Evolutionary conservation across 2,888 invertebrate species (phyloP).

Genomic region (Chromoteleia sp.): DNA sequence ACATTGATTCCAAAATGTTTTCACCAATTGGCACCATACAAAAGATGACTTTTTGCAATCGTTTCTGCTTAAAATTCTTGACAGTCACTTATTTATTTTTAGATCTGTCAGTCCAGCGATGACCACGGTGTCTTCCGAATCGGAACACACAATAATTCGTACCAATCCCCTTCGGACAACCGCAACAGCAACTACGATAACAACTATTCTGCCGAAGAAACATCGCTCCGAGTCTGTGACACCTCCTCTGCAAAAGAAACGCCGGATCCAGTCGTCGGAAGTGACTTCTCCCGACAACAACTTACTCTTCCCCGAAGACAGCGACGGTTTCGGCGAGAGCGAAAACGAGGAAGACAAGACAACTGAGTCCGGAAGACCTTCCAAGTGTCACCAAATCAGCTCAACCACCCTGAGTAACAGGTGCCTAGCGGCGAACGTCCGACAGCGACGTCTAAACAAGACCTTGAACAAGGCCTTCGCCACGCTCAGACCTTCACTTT

Average conservation of each 20-base stretch:
- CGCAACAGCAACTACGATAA: constrained; percentile 48
- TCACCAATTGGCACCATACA: too few species aligned
- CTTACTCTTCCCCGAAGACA: constrained; percentile 82
- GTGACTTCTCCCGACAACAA: constrained; percentile 45
- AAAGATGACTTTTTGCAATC: too few species aligned
- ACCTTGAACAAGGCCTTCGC: constrained; percentile 97
- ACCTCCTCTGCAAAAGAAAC: constrained; percentile 60
- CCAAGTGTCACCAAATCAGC: constrained; percentile 87
- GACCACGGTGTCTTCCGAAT: constrained; percentile 79
- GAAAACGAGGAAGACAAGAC: constrained; percentile 72
- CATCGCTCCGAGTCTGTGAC: constrained; percentile 43
- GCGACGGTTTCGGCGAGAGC: constrained; percentile 76
- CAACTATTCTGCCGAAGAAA: constrained; percentile 32
- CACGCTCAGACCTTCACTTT: constrained; percentile 94
- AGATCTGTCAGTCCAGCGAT: constrained; percentile 82
- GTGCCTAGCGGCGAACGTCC: constrained; percentile 95
- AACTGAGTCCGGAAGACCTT: constrained; percentile 43
- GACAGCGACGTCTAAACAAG: constrained; percentile 96
- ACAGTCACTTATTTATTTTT: not conserved
- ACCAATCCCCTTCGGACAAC: constrained; percentile 65
- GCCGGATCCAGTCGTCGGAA: constrained; percentile 41
- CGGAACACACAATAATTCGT: constrained; percentile 73
- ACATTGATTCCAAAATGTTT: too few species aligned
- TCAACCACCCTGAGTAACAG: constrained; percentile 93
- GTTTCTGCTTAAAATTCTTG: too few species aligned